Base-by-base conservation (phyloP, 2,113 vertebrate genomes). In the Sula dactylatra region DNA sequence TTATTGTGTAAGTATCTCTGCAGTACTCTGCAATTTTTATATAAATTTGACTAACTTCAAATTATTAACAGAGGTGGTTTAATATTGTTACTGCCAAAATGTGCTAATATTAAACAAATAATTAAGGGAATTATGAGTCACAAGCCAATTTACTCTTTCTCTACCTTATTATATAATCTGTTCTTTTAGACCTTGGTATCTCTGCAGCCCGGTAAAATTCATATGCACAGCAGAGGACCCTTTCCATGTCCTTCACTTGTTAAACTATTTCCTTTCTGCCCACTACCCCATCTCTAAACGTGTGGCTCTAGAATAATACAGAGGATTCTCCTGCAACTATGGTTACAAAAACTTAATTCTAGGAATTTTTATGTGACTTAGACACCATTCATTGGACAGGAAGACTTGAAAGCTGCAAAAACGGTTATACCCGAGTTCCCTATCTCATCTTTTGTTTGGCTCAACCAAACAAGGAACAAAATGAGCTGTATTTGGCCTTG, bases 1-100 rank as follows among this genome's bases (percentile, higher is more conserved):
- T 98, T 99, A 99, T 67, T 99, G 98, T 96, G 99, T 99, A 99
- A 99, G 98, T 98, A 93, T 96, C 71, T 91, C 40, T 94, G 62
- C 69, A 49, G 21, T n/a, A 16, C 52, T 47, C 18, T 71, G 36
- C n/a, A 40, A 13, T 76, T 95, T 88, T 76, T 54, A 14, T 54
- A 32, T 73, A 65, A 59, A 38, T 61, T 49, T 69, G 29, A 44
- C 62, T 85, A 38, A 36, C 52, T 82, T 86, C 19, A 59, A 4
- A 52, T 88, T 81, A 52, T 55, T 85, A 70, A 85, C 67, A 40
- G 70, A 45, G 15, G 15, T 85, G 4, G 4, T 84, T 92, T 85
- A 62, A 67, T 73, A 45, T 55, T 72, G n/a, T 85, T 93, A 15
- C 42, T 82, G 31, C 17, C 38, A 27, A 52, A 83, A 72, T 74